A percentile compares a stretch with the other conserved stretches of the same genome.
Conservation (phyloP, 2,888 invertebrate species). For the Rhabditoides inermis region DNA sequence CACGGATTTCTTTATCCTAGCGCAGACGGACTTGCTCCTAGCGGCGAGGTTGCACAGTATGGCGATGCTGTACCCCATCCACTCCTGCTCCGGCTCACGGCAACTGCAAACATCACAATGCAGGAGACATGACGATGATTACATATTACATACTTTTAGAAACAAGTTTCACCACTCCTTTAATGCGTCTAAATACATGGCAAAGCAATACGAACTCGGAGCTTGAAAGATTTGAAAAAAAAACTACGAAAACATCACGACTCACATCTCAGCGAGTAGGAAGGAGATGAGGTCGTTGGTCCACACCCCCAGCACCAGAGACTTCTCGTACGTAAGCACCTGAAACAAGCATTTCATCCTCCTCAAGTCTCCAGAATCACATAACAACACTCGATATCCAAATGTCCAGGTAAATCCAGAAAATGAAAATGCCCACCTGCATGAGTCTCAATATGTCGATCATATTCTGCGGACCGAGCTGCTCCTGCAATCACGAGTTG, state of each 20-base stretch:
- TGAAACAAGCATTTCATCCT: constrained; percentile 7
- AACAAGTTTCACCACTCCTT: background rate
- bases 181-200: constrained; percentile 1
- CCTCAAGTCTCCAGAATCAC: too few relatives aligned
- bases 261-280: constrained; percentile 38
- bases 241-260: constrained; percentile 1
- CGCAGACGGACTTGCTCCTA: constrained; percentile 36
- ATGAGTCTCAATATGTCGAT: constrained; percentile 40
- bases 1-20: constrained; percentile 31
- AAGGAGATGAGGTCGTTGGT: constrained; percentile 33
- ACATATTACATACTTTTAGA: background rate
- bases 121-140: background rate
- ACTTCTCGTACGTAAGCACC: constrained; percentile 39
- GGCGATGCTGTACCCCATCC: constrained; percentile 43
- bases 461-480: constrained; percentile 44
- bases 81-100: constrained; percentile 32
- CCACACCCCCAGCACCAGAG: constrained; percentile 32
- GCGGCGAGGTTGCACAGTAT: constrained; percentile 45
- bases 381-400: background rate
- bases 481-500: constrained; percentile 29
- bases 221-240: background rate
- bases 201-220: constrained; percentile 1
- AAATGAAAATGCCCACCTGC: constrained; percentile 17
- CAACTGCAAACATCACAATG: constrained; percentile 6
- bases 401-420: background rate